Percentiles rank a stretch among this genome's conserved stretches.
Conservation (phyloP, 2,797 vertebrate species). For the Salmo trutta region DNA sequence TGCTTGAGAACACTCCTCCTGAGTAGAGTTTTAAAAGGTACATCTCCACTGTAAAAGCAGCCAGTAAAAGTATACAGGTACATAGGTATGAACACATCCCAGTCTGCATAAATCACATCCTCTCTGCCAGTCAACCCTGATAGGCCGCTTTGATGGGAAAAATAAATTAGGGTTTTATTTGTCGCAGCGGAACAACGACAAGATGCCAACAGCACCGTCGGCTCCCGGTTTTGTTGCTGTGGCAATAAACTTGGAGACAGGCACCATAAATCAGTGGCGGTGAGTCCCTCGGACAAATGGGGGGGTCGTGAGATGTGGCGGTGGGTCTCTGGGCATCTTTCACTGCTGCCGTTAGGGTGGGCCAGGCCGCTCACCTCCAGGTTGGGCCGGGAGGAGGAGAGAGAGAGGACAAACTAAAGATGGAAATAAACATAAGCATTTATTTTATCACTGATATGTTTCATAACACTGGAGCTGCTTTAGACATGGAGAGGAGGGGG, state of each 20-base stretch:
- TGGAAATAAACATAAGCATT: not conserved
- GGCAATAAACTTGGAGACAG: not conserved
- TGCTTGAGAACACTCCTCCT: not conserved
- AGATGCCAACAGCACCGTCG: not conserved
- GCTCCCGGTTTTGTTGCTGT: not conserved
- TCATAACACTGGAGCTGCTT: not conserved
- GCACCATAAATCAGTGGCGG: not conserved
- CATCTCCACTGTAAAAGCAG: not conserved
- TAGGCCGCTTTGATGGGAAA: not conserved
- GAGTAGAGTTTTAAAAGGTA: not conserved
- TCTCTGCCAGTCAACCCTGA: conserved; percentile 2
- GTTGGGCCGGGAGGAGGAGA: not conserved
- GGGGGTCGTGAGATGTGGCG: not conserved
- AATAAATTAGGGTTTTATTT: not conserved
- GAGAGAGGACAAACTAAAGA: not conserved
- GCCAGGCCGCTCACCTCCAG: not conserved
- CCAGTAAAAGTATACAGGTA: not conserved
- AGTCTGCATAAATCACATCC: not conserved
- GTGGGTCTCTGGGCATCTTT: not conserved
- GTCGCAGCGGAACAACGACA: not conserved
- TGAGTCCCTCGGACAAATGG: not conserved
- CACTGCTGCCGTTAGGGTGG: not conserved
- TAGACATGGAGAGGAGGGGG: not conserved
- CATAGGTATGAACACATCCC: not conserved
- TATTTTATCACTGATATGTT: not conserved